Percentiles rank a stretch among this genome's conserved stretches.
phyloP scores from a whole-genome alignment of 2,888 invertebrate species.

The Ceriagrion tenellum region DNA sequence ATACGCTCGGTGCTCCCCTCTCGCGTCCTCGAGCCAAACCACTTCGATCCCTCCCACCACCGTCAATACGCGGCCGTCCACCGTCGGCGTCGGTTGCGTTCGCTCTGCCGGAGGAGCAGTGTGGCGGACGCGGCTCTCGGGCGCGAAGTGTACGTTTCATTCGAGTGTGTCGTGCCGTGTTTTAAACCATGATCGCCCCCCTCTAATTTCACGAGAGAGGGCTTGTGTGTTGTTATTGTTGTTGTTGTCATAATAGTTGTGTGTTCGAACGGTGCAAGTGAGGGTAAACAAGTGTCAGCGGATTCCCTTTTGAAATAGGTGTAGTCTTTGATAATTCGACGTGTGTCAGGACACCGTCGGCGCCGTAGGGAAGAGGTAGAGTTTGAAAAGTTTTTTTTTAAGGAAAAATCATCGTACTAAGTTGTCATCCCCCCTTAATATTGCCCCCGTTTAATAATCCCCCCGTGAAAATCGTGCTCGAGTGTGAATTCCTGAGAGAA shows the following conservation, averaged over 20 bases:
- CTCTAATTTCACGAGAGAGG: too few species aligned
- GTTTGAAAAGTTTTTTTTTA: neutral
- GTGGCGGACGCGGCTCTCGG: neutral
- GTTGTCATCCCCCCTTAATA: neutral
- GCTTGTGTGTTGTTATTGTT: too few species aligned
- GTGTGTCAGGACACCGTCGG: neutral
- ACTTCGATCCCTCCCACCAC: conserved; percentile 41
- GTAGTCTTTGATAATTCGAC: neutral
- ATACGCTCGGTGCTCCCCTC: conserved; percentile 49
- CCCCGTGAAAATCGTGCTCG: neutral
- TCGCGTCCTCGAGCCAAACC: conserved; percentile 26
- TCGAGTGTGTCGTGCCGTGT: neutral
- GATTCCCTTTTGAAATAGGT: too few species aligned
- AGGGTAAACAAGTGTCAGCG: neutral
- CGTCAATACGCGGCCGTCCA: neutral
- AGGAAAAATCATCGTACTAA: neutral
- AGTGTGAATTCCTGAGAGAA: neutral
- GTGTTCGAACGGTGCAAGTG: neutral
- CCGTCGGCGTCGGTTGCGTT: conserved; percentile 53
- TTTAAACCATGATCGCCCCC: too few species aligned
- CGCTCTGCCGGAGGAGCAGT: neutral
- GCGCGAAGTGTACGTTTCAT: neutral
- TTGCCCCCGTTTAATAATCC: neutral
- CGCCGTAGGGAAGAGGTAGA: neutral
- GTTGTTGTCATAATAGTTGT: neutral